Percentiles rank a stretch among this genome's conserved stretches.
Conservation (phyloP, 2,797 vertebrate species). For the Pangasius djambal region DNA sequence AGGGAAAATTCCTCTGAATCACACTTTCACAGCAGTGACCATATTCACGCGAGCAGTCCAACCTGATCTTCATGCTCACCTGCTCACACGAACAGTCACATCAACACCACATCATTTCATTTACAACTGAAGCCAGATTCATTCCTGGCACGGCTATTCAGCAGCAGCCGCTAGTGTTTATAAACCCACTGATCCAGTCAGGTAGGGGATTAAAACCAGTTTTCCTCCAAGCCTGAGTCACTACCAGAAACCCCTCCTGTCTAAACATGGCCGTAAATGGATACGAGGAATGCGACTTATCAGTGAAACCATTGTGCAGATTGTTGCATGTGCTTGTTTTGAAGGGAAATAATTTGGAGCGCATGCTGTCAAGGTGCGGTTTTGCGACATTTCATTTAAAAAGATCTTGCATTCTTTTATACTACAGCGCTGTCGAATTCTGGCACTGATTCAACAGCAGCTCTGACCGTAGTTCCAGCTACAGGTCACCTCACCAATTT, state of each 20-base stretch:
- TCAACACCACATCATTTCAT: neutral
- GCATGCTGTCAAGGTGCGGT: neutral
- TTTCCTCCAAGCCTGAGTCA: neutral
- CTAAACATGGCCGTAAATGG: slow-evolving; percentile 26
- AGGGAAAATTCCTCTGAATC: slow-evolving; percentile 53
- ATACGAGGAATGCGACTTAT: slow-evolving; percentile 12
- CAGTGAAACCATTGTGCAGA: neutral
- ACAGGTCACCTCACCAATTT: neutral
- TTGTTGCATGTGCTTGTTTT: neutral
- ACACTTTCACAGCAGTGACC: neutral
- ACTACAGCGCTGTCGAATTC: neutral
- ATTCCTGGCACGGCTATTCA: neutral
- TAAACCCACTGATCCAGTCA: slow-evolving; percentile 10
- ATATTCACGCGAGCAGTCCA: neutral
- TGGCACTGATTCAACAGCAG: neutral
- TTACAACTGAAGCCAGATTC: neutral
- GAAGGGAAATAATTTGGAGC: neutral
- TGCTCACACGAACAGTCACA: neutral
- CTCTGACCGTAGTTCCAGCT: neutral
- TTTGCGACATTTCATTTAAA: neutral
- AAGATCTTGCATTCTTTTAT: neutral
- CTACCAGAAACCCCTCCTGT: neutral
- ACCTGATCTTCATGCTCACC: slow-evolving; percentile 18
- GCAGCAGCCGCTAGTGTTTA: neutral
- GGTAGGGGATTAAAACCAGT: slow-evolving; percentile 9